These are phyloP conservation scores for Harmothoe impar DNA, from an alignment of 2,888 invertebrate genomes.

Conservation along the genomic window DNA sequence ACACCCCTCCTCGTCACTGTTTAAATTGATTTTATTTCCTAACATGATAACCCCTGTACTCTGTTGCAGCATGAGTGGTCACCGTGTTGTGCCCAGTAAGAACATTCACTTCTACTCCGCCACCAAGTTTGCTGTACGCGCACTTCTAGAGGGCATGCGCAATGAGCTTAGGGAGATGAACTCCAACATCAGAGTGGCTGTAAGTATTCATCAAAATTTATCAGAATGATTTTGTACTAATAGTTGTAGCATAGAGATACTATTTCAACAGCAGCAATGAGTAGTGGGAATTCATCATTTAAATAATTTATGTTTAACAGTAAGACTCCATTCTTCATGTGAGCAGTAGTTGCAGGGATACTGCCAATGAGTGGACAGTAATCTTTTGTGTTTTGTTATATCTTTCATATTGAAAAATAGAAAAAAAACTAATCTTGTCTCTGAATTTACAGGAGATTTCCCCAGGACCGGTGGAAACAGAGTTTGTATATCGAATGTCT, in stretches of 20 bases:
- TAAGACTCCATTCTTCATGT: neutral
- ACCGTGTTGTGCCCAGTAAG: conserved; percentile 35
- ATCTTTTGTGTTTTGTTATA: neutral
- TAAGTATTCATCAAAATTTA: conserved; percentile 4
- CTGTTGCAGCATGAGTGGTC: conserved; percentile 61
- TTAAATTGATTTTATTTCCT: no score
- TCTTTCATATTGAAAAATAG: neutral
- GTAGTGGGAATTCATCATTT: no score
- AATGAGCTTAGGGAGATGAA: conserved; percentile 56
- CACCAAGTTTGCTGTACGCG: conserved; percentile 63
- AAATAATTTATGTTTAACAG: neutral
- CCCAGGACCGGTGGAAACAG: conserved; percentile 66
- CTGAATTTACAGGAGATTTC: conserved; percentile 56
- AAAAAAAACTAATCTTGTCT: neutral
- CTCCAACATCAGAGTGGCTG: conserved; percentile 55
- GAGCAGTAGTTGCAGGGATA: neutral
- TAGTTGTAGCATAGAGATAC: no score
- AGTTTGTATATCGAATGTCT: conserved; percentile 41
- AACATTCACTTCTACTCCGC: conserved; percentile 62
- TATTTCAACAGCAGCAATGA: no score
- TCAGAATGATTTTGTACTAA: neutral
- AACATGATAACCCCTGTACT: no score
- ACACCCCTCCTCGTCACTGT: no score
- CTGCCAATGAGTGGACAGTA: neutral
- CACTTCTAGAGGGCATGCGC: conserved; percentile 61